Evolutionary conservation across 1,140 invertebrate genomes (phyloP).

Genomic region (Magallana ariakensis): DNA sequence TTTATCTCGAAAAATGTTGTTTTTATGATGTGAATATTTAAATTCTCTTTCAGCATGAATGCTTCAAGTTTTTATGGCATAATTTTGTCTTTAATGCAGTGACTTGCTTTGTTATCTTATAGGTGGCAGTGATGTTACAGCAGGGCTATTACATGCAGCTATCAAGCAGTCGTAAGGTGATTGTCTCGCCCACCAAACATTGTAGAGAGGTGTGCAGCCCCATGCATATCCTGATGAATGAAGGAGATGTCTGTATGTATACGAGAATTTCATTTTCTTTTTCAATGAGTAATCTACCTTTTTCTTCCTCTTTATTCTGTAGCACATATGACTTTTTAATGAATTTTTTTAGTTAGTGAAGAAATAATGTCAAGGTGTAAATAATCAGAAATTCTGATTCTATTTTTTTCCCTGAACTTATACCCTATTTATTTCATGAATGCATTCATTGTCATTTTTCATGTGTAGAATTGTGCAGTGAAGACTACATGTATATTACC

Average conservation of each 20-base stretch:
- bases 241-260: constrained; percentile 46
- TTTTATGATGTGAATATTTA: neutral
- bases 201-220: constrained; percentile 37
- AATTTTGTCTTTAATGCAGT: too few relatives aligned
- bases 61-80: too few relatives aligned
- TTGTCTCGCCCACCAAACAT: constrained; percentile 29
- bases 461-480: neutral
- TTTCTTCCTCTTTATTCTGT: neutral
- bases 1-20: neutral
- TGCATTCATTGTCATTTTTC: too few relatives aligned
- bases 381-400: neutral
- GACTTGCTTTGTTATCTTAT: neutral
- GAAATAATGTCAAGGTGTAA: neutral
- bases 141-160: constrained; percentile 33
- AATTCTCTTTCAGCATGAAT: neutral
- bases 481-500: neutral
- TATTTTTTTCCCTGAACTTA: neutral
- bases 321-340: neutral
- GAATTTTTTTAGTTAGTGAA: neutral
- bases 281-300: neutral
- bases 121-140: neutral
- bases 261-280: neutral
- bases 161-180: constrained; percentile 27
- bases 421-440: too few relatives aligned
- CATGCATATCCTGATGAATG: constrained; percentile 27